These are phyloP conservation scores for Orientallactaga sibirica DNA, from an alignment of 2,797 vertebrate genomes.

Conservation along the genomic window DNA sequence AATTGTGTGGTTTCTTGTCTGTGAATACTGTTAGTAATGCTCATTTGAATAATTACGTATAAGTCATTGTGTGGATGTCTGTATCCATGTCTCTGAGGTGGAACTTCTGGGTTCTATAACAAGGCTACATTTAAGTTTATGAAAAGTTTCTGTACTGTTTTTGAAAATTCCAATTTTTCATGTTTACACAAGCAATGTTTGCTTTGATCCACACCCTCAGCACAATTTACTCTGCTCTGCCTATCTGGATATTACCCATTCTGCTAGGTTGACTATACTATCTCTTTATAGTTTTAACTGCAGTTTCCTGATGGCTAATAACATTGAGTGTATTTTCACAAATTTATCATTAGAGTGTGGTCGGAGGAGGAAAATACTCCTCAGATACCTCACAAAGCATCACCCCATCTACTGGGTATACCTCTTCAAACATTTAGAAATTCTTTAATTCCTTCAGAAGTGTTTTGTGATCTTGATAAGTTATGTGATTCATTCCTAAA, in stretches of 20 bases:
- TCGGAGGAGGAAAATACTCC: neutral
- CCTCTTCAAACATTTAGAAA: neutral
- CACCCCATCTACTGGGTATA: neutral
- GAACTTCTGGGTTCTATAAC: neutral
- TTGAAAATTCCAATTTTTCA: neutral
- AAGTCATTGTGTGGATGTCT: neutral
- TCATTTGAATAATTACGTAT: neutral
- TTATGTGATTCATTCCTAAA: neutral
- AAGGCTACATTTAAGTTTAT: neutral
- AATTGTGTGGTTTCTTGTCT: neutral
- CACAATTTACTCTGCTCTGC: too few relatives aligned
- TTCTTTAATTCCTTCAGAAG: neutral
- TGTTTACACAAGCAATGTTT: neutral
- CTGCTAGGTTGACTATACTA: rapidly evolving
- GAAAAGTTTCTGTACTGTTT: neutral
- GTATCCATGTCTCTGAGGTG: neutral
- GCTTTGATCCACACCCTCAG: neutral
- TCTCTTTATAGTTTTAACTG: neutral
- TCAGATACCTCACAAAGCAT: neutral
- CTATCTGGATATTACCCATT: neutral
- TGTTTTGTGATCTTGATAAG: neutral
- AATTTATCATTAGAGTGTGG: neutral
- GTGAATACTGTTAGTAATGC: neutral
- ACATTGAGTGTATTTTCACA: neutral
- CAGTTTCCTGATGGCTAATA: neutral